Evolutionary conservation across 2,797 vertebrate genomes (phyloP).

Genomic region (Falco novaeseelandiae): DNA sequence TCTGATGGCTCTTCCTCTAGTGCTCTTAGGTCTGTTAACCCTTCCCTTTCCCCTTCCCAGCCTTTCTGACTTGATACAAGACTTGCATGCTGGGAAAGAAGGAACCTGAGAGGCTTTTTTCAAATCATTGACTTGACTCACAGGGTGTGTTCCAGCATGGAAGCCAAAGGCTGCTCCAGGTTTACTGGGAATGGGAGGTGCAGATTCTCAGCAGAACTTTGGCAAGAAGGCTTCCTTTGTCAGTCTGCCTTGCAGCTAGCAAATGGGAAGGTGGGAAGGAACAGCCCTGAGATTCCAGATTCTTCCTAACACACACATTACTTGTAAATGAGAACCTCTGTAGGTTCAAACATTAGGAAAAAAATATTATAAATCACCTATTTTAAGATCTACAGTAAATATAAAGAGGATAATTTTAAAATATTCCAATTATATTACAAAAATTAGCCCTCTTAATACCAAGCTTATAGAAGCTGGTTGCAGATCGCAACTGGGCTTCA

Average conservation of each 20-base stretch:
- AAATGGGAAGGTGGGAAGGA: background rate
- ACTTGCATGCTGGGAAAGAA: background rate
- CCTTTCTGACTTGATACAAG: background rate
- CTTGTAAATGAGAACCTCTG: background rate
- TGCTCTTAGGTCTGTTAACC: background rate
- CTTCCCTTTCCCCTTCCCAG: background rate
- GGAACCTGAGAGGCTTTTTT: background rate
- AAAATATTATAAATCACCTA: background rate
- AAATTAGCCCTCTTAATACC: background rate
- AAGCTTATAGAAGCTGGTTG: background rate
- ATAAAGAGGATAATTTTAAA: background rate
- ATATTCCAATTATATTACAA: background rate
- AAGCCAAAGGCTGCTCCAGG: slow-evolving; percentile 5
- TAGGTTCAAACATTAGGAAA: background rate
- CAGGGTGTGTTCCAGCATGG: background rate
- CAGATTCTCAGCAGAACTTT: slow-evolving; percentile 3
- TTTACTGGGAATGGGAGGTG: slow-evolving; percentile 33
- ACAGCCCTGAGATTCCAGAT: background rate
- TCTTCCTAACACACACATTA: background rate
- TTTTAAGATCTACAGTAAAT: background rate
- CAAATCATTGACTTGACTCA: background rate
- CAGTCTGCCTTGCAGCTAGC: background rate
- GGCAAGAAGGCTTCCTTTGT: slow-evolving; percentile 16
- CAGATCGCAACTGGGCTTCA: background rate
- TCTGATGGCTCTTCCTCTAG: background rate